Evolutionary conservation across 2,797 vertebrate species (phyloP).

Genomic region (Galagoides demidoff): DNA sequence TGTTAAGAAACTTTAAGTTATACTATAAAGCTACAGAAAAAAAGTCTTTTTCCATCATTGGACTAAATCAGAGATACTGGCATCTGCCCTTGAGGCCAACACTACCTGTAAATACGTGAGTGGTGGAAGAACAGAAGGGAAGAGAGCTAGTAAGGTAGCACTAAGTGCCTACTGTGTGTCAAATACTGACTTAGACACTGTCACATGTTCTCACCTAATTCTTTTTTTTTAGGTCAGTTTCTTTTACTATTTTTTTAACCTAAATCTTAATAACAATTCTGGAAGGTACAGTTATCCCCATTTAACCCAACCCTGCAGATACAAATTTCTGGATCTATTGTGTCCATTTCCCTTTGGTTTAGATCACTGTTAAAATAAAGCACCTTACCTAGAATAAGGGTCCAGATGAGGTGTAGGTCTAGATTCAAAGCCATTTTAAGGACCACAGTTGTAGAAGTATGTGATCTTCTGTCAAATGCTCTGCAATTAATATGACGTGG

Average conservation of each 20-base stretch:
- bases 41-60: not conserved
- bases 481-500: not conserved
- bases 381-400: not conserved
- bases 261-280: slow-evolving; percentile 12
- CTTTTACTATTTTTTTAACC: not conserved
- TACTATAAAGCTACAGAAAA: no score
- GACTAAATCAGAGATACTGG: not conserved
- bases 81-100: not conserved
- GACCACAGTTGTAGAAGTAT: not conserved
- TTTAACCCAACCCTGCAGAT: not conserved
- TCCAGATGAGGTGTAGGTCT: not conserved
- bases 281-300: not conserved
- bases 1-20: no score
- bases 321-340: slow-evolving; percentile 31
- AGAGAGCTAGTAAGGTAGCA: not conserved
- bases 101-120: not conserved
- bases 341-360: slow-evolving; percentile 42
- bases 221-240: no score
- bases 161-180: not conserved
- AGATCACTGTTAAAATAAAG: slow-evolving; percentile 4
- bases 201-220: not conserved
- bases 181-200: not conserved
- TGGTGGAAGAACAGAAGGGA: not conserved
- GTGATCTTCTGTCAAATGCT: not conserved
- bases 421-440: not conserved